Base-by-base conservation (phyloP, 1,140 invertebrate genomes). In the Mylabris phalerata region DNA sequence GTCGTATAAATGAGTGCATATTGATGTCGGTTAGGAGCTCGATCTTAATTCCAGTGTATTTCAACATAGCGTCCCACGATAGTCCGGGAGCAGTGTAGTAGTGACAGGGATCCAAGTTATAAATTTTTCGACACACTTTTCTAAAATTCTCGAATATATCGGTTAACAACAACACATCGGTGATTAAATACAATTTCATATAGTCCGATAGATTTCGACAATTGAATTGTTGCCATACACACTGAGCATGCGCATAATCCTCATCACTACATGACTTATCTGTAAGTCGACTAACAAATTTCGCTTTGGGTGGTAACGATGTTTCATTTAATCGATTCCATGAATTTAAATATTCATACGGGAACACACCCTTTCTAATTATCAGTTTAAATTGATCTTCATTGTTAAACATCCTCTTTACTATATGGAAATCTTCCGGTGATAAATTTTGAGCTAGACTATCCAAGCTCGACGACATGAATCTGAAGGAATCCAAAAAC, bases 131-230 rank as follows among this genome's bases (percentile, higher is more conserved):
- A 61, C 69, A 69, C n/a, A 55, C 59, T 26, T 64, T 56, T 61
- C 75, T 39, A 66, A 77, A 79, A 64, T 77, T 75, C 71, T 78
- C 75, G 68, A 80, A 79, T 19, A 79, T 64, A 67, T 79, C 76
- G 4, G 68, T 70, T 48, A 75, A 60, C 24, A 77, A 52, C 13
- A 73, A 40, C 4, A 76, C 68, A 64, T 77, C 68, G 50, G 61
- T 67, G 67, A 71, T 75, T 25, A 75, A 60, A 65, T 78, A 78
- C 26, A 78, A 59, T 54, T 75, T 69, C 32, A 71, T 64, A 65
- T 75, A 77, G 32, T 79, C 68, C 9, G 69, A 60, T n/a, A 78
- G 41, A 48, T 51, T 72, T 61, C 65, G 39, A 55, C 70, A 65
- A 26, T 72, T 65, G 62, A 80, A 80, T 44, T 27, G 59, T 25